These are phyloP conservation scores for Nomada fucata DNA, from an alignment of 2,888 invertebrate genomes.

Conservation along the genomic window DNA sequence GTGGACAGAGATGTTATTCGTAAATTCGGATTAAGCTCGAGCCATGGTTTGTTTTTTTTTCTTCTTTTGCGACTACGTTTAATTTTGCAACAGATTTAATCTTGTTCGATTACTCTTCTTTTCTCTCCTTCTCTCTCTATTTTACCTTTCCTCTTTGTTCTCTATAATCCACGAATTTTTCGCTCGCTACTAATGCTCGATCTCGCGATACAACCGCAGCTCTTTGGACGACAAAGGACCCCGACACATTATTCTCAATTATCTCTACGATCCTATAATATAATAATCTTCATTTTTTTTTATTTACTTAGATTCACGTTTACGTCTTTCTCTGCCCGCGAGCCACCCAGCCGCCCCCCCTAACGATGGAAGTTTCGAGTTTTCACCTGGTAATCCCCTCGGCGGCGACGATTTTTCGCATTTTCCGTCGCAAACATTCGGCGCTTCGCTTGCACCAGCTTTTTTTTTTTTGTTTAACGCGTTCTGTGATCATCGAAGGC, in stretches of 20 bases:
- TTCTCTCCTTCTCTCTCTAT: background rate
- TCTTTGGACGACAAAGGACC: conserved; percentile 58
- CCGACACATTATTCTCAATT: conserved; percentile 52
- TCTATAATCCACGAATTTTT: conserved; percentile 25
- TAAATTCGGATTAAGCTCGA: conserved; percentile 36
- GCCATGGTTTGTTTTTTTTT: conserved; percentile 5
- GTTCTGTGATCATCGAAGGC: too few species aligned
- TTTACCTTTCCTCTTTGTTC: background rate
- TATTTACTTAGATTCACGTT: conserved; percentile 44
- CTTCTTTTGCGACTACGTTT: background rate
- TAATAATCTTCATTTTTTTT: conserved; percentile 46
- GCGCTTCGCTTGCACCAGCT: too few species aligned
- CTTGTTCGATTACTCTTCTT: background rate
- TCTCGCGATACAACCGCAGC: conserved; percentile 45
- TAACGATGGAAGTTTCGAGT: too few species aligned
- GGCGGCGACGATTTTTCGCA: too few species aligned
- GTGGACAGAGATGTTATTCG: background rate
- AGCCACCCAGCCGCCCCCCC: conserved; percentile 30
- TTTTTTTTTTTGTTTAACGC: too few species aligned
- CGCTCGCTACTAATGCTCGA: conserved; percentile 35
- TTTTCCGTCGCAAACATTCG: too few species aligned
- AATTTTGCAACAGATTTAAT: background rate
- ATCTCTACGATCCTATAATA: conserved; percentile 61
- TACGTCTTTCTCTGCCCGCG: conserved; percentile 29
- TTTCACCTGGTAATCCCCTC: too few species aligned